Base-by-base conservation (phyloP, 1,140 invertebrate species). In the Carcinoscorpius rotundicauda region DNA sequence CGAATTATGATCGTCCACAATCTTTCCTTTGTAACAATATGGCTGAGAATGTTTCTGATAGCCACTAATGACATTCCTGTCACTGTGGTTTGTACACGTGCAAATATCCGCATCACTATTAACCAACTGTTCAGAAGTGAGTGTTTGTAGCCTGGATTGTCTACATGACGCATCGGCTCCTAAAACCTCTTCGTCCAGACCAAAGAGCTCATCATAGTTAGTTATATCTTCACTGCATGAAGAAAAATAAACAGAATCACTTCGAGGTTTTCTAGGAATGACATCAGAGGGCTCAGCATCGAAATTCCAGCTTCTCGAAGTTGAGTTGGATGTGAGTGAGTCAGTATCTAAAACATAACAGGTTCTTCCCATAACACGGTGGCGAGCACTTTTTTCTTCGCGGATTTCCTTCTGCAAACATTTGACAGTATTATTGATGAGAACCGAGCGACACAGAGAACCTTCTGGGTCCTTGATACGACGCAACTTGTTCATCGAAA, bases 401-500 rank as follows among this genome's bases (percentile, higher is more conserved):
- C 62, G 56, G 49, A 70, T 69, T 50, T 70, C 69, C 48, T 51
- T 11, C 6, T 91, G 91, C 60, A 95, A 78, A 62, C 87, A 82
- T 75, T 87, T 89, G 75, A 93, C 86, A 0, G 89, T 93, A 74
- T 95, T 95, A 75, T 93, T 93, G 72, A 94, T 92, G 69, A 92
- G 84, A 3, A 93, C 90, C 51, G 89, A 91, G 61, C 90, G 81
- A n/a, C 89, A 82, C 4, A 94, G 77, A 72, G 89, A 91, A 10
- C 85, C 83, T 73, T 93, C 91, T 0, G 90, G 89, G 71, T 93
- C 90, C 72, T 94, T 91, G 73, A 93, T 93, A 65, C 86, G 85
- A 70, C 89, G 85, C 68, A 94, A 76, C 76, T 94, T 94, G 71
- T 86, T 85, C 29, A 91, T 84, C 69, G 89, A 92, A 67, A 93